phyloP scores from a whole-genome alignment of 2,888 invertebrate species.

The Seira ritae region DNA sequence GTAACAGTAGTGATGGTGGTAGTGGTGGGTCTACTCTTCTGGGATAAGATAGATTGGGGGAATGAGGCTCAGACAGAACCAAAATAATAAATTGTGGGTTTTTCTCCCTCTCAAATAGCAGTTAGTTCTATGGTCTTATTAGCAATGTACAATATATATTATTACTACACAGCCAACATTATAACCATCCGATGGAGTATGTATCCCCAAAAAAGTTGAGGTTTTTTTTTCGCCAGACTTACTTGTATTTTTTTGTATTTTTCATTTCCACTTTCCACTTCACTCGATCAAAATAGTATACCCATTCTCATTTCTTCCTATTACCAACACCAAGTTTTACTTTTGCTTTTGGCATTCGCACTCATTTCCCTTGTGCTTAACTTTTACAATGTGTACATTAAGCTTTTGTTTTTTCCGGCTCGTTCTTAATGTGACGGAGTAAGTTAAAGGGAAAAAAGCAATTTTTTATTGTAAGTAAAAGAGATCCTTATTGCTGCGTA shows the following conservation, averaged over 20 bases:
- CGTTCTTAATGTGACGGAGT: background rate
- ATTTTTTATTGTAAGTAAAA: constrained; percentile 41
- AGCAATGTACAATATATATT: constrained; percentile 26
- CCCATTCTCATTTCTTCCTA: constrained; percentile 7
- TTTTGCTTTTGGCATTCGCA: constrained; percentile 60
- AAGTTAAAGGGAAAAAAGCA: constrained; percentile 25
- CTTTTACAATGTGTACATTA: constrained; percentile 50
- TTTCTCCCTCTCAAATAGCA: constrained; percentile 63
- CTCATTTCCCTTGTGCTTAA: constrained; percentile 57
- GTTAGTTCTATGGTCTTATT: constrained; percentile 59
- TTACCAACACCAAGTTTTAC: constrained; percentile 26
- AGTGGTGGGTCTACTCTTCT: constrained; percentile 10
- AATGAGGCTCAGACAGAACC: constrained; percentile 63
- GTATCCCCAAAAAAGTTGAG: background rate
- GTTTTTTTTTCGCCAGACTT: background rate
- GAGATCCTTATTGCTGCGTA: constrained; percentile 20
- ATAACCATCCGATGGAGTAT: background rate
- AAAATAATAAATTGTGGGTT: constrained; percentile 71
- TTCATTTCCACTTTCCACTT: constrained; percentile 8
- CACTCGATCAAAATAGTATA: constrained; percentile 7
- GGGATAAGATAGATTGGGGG: constrained; percentile 68
- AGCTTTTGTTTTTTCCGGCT: constrained; percentile 33
- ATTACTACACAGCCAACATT: background rate
- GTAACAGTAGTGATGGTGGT: background rate
- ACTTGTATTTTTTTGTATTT: constrained; percentile 3